A percentile compares a stretch with the other conserved stretches of the same genome.
phyloP scores from a whole-genome alignment of 2,888 invertebrate species.

The Ommatoiulus sabulosus region DNA sequence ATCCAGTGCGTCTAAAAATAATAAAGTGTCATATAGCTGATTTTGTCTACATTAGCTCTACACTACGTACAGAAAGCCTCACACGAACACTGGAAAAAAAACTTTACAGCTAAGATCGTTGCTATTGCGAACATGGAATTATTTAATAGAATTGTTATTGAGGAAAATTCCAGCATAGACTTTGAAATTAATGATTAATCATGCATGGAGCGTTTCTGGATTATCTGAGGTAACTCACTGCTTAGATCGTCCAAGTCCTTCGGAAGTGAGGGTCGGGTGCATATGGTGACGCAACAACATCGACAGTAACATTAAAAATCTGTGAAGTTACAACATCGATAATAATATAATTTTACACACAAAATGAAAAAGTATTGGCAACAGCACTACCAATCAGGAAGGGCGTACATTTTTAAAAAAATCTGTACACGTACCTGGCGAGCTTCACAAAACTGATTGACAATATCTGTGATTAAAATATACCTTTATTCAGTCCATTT shows the following conservation, averaged over 20 bases:
- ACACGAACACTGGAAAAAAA: neutral
- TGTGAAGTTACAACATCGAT: neutral
- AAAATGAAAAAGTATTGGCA: neutral
- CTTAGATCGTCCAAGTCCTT: neutral
- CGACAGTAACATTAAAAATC: neutral
- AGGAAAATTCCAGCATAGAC: neutral
- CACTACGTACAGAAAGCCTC: neutral
- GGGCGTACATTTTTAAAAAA: neutral
- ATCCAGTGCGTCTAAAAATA: too few relatives aligned
- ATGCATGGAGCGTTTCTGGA: neutral
- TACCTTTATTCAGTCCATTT: neutral
- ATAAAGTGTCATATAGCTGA: too few relatives aligned
- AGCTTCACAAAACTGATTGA: neutral
- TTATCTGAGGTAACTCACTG: neutral
- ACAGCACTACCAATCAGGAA: neutral
- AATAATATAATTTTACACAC: neutral
- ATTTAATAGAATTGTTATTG: neutral
- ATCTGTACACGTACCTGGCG: too few relatives aligned
- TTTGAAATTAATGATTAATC: neutral
- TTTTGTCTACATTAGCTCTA: neutral
- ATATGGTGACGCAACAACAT: neutral
- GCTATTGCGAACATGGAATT: neutral
- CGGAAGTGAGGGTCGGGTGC: neutral
- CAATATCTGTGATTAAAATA: neutral
- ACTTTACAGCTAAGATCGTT: neutral